phyloP scores from a whole-genome alignment of 2,888 invertebrate genomes.

The Drosophila neutralis region DNA sequence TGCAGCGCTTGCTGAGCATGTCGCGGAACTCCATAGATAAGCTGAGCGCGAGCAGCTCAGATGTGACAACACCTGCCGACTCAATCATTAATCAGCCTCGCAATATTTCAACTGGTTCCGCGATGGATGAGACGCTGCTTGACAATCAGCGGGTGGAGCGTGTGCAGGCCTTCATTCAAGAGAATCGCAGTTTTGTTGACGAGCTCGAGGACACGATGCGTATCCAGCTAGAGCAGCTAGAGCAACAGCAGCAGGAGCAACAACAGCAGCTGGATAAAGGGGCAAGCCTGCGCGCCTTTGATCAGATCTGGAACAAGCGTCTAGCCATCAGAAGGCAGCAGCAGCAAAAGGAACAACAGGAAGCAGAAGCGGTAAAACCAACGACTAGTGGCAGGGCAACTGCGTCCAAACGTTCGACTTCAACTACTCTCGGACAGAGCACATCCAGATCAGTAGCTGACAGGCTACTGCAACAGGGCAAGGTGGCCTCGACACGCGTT shows the following conservation, averaged over 20 bases:
- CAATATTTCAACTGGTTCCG: constrained; percentile 73
- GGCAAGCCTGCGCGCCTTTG: constrained; percentile 59
- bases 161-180: constrained; percentile 80
- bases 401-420: not conserved
- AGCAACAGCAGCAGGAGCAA: constrained; percentile 11
- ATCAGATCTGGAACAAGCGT: constrained; percentile 77
- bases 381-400: not conserved
- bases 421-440: not conserved
- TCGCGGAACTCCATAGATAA: constrained; percentile 85
- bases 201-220: constrained; percentile 81
- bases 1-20: constrained; percentile 86
- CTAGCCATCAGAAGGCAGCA: constrained; percentile 15
- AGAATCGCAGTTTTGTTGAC: constrained; percentile 82
- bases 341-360: not conserved
- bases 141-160: constrained; percentile 67
- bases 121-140: constrained; percentile 36
- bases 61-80: constrained; percentile 85
- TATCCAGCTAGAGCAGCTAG: constrained; percentile 30
- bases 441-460: constrained; percentile 1
- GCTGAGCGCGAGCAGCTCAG: constrained; percentile 85
- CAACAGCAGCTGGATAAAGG: constrained; percentile 37
- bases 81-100: constrained; percentile 85
- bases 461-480: not conserved
- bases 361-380: constrained; percentile 12
- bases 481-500: not conserved